phyloP scores from a whole-genome alignment of 2,888 invertebrate species.

The Leucophora obtusa region DNA sequence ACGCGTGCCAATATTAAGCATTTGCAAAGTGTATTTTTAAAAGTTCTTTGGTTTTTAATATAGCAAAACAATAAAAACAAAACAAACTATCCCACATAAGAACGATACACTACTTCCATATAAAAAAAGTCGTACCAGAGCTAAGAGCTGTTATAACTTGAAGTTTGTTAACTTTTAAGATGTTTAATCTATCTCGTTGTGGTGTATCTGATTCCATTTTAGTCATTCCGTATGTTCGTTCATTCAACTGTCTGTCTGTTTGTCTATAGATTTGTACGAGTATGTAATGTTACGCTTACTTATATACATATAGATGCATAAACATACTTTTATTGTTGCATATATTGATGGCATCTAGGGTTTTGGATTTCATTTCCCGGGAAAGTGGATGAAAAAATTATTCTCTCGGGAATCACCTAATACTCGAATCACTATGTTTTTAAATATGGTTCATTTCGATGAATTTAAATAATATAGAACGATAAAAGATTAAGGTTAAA shows the following conservation, averaged over 20 bases:
- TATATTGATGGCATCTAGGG: too few species aligned
- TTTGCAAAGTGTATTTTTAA: constrained; percentile 46
- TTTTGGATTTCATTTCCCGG: too few species aligned
- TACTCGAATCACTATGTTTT: too few species aligned
- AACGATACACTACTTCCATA: constrained; percentile 13
- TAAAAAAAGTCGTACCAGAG: neutral
- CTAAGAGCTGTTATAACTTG: constrained; percentile 40
- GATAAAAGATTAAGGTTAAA: too few species aligned
- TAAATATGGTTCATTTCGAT: too few species aligned
- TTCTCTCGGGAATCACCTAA: too few species aligned
- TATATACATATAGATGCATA: constrained; percentile 13
- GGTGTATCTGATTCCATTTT: constrained; percentile 20
- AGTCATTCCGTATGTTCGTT: neutral
- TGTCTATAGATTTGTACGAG: constrained; percentile 10
- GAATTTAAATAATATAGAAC: too few species aligned
- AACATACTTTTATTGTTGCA: constrained; percentile 10
- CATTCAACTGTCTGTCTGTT: neutral
- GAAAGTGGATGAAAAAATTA: too few species aligned
- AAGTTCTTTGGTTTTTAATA: constrained; percentile 13
- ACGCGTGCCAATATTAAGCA: constrained; percentile 62
- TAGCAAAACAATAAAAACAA: constrained; percentile 2
- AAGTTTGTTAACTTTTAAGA: constrained; percentile 57
- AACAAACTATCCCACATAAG: constrained; percentile 28
- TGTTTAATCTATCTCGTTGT: constrained; percentile 45
- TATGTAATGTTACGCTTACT: constrained; percentile 48